Evolutionary conservation across 2,888 invertebrate genomes (phyloP).

Genomic region (Linyphia triangularis): DNA sequence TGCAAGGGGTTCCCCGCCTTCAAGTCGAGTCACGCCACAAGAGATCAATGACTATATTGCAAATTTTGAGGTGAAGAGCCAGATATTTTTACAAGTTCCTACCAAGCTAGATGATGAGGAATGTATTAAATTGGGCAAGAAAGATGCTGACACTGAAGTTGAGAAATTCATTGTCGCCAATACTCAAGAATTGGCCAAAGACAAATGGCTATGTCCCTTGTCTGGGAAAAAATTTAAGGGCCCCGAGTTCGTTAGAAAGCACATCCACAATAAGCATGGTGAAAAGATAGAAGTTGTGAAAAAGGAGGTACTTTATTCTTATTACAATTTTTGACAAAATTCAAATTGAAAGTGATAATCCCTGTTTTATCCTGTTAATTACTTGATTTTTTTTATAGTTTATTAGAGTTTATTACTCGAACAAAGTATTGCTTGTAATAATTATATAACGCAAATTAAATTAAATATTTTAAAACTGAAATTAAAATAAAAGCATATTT

Average conservation of each 20-base stretch:
- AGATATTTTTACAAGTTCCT: constrained; percentile 90
- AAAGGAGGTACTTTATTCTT: constrained; percentile 89
- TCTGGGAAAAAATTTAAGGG: constrained; percentile 99
- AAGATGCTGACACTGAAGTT: constrained; percentile 88
- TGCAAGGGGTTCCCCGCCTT: constrained; percentile 92
- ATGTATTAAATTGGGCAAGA: constrained; percentile 89
- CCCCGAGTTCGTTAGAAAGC: constrained; percentile 98
- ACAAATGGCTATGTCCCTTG: constrained; percentile 98
- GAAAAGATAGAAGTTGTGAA: constrained; percentile 98
- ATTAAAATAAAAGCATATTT: no score
- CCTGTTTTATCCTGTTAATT: no score
- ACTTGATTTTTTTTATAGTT: no score
- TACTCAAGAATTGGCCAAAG: constrained; percentile 97
- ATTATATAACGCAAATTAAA: no score
- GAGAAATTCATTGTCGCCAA: constrained; percentile 97
- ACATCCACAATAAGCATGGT: constrained; percentile 97
- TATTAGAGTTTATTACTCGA: no score
- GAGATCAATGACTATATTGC: constrained; percentile 81
- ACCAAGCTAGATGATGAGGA: constrained; percentile 87
- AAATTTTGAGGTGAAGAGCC: constrained; percentile 93
- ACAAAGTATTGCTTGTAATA: no score
- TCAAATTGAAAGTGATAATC: no score
- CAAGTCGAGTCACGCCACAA: constrained; percentile 84
- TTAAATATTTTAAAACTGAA: no score
- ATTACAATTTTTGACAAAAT: no score